Conservation (phyloP, 2,113 vertebrate genomes). For the Rattus norvegicus region DNA sequence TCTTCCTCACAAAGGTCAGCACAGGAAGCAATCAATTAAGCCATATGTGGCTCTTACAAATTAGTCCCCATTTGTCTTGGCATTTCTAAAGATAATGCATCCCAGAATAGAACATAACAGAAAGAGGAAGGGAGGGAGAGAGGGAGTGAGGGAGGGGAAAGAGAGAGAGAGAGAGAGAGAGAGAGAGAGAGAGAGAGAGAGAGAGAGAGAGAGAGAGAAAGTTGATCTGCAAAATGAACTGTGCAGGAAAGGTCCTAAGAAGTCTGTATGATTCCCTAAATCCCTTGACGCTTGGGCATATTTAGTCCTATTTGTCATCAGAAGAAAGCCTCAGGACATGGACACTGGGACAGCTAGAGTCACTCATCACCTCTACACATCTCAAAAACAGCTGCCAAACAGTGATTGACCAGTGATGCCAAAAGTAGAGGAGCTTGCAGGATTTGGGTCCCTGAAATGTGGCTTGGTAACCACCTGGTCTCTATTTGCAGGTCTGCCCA, state of each 20-base stretch:
- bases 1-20: slow-evolving; percentile 55
- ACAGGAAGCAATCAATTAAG: slow-evolving; percentile 69
- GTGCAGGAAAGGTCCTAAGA: neutral
- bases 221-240: neutral
- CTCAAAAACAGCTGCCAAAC: neutral
- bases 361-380: fast-evolving
- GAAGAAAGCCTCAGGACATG: neutral
- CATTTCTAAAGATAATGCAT: slow-evolving; percentile 62
- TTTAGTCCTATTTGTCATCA: neutral
- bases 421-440: fast-evolving
- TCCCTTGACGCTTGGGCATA: neutral
- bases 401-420: fast-evolving
- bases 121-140: neutral
- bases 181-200: neutral
- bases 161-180: neutral
- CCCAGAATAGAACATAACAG: slow-evolving; percentile 52
- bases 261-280: neutral
- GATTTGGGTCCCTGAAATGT: fast-evolving
- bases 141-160: neutral
- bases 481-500: neutral
- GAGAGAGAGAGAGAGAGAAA: neutral
- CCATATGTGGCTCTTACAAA: slow-evolving; percentile 48
- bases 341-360: fast-evolving
- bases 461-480: fast-evolving
- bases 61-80: slow-evolving; percentile 63